These are phyloP conservation scores for Accipiter minullus DNA, from an alignment of 2,797 vertebrate genomes.

Conservation along the genomic window DNA sequence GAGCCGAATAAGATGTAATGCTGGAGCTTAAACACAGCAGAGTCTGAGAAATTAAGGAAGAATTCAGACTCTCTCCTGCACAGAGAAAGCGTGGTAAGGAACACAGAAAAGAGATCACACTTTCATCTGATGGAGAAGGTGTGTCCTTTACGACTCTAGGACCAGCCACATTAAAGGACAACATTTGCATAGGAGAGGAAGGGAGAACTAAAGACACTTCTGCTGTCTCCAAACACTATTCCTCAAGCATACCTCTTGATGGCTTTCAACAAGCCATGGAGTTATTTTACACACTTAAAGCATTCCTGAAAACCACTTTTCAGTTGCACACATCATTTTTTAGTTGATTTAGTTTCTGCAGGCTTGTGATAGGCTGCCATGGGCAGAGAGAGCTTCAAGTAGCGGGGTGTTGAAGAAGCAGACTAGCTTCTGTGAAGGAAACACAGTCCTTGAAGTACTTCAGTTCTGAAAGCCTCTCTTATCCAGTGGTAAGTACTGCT, in stretches of 20 bases:
- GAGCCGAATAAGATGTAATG: neutral
- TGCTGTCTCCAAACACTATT: neutral
- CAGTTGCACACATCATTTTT: neutral
- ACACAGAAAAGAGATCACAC: neutral
- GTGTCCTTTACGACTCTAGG: neutral
- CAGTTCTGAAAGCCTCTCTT: slow-evolving; percentile 39
- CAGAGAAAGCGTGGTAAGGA: neutral
- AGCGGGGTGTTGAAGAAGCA: slow-evolving; percentile 4
- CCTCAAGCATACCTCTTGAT: slow-evolving; percentile 5
- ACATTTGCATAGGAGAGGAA: slow-evolving; percentile 6
- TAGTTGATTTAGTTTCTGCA: neutral
- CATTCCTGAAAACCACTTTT: slow-evolving; percentile 7
- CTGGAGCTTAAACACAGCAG: neutral
- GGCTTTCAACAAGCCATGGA: slow-evolving; percentile 22
- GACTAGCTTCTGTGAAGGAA: slow-evolving; percentile 13
- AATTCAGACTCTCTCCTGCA: neutral
- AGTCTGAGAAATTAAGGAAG: neutral
- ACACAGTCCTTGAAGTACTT: slow-evolving; percentile 34
- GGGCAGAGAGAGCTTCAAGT: slow-evolving; percentile 12
- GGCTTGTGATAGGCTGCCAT: neutral
- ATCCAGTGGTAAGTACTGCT: neutral
- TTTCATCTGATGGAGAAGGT: neutral
- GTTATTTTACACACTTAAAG: slow-evolving; percentile 5
- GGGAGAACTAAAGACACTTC: slow-evolving; percentile 4
- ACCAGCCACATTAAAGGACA: neutral